A percentile compares a stretch with the other conserved stretches of the same genome.
phyloP scores from a whole-genome alignment of 35 echinoderm and acorn worm genomes.

The Lytechinus pictus region DNA sequence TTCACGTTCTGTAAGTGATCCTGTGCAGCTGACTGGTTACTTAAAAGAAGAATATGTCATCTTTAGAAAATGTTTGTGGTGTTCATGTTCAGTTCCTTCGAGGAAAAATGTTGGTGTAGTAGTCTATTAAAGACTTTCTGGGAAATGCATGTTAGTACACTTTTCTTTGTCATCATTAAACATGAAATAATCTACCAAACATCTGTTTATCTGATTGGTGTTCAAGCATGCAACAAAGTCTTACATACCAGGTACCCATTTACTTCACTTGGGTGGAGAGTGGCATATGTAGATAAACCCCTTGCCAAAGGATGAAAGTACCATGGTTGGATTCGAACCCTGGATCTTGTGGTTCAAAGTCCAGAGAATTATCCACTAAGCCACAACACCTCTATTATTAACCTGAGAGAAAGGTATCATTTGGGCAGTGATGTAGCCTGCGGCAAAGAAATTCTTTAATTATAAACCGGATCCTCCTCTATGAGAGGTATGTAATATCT shows the following conservation, averaged over 20 bases:
- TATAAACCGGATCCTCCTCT: neutral
- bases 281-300: neutral
- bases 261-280: no score
- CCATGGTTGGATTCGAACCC: neutral
- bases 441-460: neutral
- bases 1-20: constrained; percentile 10
- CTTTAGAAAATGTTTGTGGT: neutral
- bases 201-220: neutral
- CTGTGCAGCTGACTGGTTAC: neutral
- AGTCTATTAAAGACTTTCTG: neutral
- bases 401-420: neutral
- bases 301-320: neutral
- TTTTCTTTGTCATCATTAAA: neutral
- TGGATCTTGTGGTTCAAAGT: neutral
- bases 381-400: neutral
- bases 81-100: neutral
- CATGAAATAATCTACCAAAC: neutral
- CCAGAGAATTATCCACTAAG: neutral
- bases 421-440: neutral
- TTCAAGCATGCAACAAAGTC: neutral
- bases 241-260: neutral
- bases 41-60: neutral
- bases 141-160: neutral
- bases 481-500: neutral
- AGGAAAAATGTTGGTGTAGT: neutral